phyloP scores from a whole-genome alignment of 2,888 invertebrate genomes.

The Keiferia lycopersicella region DNA sequence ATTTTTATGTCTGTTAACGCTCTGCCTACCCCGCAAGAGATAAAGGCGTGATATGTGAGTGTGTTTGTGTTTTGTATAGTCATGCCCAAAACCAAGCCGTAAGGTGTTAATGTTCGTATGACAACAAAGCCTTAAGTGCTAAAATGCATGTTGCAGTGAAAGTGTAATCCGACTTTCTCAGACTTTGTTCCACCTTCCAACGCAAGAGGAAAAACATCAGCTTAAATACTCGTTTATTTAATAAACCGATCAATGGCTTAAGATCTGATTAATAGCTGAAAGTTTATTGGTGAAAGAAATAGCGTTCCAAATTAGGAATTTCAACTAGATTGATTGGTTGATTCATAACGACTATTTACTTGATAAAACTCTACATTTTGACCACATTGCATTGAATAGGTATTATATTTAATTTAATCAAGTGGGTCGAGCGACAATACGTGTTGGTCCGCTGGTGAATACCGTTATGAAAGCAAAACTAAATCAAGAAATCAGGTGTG shows the following conservation, averaged over 20 bases:
- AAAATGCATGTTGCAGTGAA: constrained; percentile 11
- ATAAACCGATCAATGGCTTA: too few relatives aligned
- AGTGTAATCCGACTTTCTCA: constrained; percentile 8
- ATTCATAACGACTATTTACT: not conserved
- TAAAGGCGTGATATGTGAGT: too few relatives aligned
- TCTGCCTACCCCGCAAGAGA: too few relatives aligned
- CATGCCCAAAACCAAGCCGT: not conserved
- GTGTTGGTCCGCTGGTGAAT: not conserved
- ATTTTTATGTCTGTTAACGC: too few relatives aligned
- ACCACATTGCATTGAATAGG: not conserved
- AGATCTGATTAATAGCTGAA: too few relatives aligned
- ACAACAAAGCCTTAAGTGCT: constrained; percentile 5
- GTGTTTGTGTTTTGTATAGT: too few relatives aligned
- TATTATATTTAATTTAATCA: not conserved
- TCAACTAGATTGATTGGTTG: too few relatives aligned
- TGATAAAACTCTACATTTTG: not conserved
- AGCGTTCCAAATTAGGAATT: too few relatives aligned
- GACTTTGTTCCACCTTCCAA: not conserved
- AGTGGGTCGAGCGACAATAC: constrained; percentile 4
- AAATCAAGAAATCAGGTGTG: not conserved
- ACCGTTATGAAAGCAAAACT: not conserved
- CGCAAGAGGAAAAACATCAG: not conserved
- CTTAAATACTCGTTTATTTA: not conserved
- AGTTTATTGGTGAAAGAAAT: too few relatives aligned
- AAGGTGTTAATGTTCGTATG: not conserved